Percentiles rank a stretch among this genome's conserved stretches.
Evolutionary conservation across 2,797 vertebrate species (phyloP).

Genomic region (Diplodus puntazzo): DNA sequence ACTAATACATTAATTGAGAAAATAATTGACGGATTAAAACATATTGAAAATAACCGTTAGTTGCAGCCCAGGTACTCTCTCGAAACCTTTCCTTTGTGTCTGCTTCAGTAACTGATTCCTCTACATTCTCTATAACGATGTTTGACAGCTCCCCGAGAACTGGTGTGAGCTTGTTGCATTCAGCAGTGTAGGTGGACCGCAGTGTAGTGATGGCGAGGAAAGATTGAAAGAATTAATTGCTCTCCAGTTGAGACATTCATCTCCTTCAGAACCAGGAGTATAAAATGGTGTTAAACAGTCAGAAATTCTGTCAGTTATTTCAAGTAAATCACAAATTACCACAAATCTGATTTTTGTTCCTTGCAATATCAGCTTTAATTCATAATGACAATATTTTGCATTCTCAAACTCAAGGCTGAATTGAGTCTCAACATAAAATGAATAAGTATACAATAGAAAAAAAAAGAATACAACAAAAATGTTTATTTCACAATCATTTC

Average conservation of each 20-base stretch:
- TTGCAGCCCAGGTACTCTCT: not conserved
- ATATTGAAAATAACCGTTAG: too few relatives aligned
- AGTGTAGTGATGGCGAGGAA: not conserved
- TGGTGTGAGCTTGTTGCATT: slow-evolving; percentile 17
- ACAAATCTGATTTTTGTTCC: not conserved
- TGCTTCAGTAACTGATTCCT: not conserved
- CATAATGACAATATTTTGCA: not conserved
- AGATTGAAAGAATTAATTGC: slow-evolving; percentile 21
- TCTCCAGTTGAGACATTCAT: not conserved
- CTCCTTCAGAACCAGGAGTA: not conserved
- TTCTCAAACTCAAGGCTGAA: not conserved
- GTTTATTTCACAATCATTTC: not conserved
- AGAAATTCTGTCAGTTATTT: not conserved
- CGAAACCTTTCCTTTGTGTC: slow-evolving; percentile 5
- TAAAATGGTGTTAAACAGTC: not conserved
- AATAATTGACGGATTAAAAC: too few relatives aligned
- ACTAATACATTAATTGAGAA: too few relatives aligned
- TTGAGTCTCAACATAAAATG: not conserved
- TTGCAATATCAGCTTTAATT: not conserved
- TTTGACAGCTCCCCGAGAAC: slow-evolving; percentile 15
- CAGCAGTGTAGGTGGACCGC: slow-evolving; percentile 52
- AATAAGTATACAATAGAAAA: not conserved
- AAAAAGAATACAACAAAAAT: not conserved
- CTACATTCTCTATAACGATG: not conserved
- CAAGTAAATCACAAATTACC: not conserved